Evolutionary conservation across 2,113 vertebrate genomes (phyloP), one percentile per base, ranked within the genome.

Genomic region (Muscicapa adusta): DNA sequence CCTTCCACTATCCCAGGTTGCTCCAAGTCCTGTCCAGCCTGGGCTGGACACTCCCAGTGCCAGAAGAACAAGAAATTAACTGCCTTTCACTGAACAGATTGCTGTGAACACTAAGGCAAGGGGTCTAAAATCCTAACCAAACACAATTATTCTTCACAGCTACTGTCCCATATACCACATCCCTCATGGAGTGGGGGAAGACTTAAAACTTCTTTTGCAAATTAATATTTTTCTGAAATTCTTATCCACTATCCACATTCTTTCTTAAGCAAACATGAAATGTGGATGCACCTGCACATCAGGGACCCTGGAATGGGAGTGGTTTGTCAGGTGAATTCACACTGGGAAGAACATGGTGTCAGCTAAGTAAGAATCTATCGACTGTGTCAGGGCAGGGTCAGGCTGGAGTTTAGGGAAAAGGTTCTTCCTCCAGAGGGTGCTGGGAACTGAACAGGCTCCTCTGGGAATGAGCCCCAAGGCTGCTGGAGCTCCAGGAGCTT

Each of bases 241-340:
- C 36, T 60, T 18, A 34, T 42, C 34, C 17, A 54, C 10, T n/a
- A 45, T 33, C 25, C 0, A 0, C 31, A 29, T 56, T 51, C 40
- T 25, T n/a, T 34, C 33, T 71, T 67, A 36, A 29, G 26, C 29
- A 48, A 85, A 56, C 3, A 4, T 10, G 20, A 34, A 19, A 76
- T 4, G 5, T 23, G 28, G 54, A 53, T 36, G 28, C 23, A 47
- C 4, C 17, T 40, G 18, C 54, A 26, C 38, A 73, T 8, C 57
- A 54, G 38, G 20, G 28, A 40, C 22, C 20, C 2, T 14, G 40
- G 63, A 63, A 50, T 8, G 33, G 16, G 45, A 68, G 5, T 24
- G 5, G 9, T 22, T 65, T 33, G 26, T 51, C 18, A n/a, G 36
- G n/a, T 31, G 24, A 28, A 53, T 18, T 26, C 11, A 12, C 19